Conservation (phyloP, 2,888 invertebrate genomes). For the Herminia tarsipennalis region DNA sequence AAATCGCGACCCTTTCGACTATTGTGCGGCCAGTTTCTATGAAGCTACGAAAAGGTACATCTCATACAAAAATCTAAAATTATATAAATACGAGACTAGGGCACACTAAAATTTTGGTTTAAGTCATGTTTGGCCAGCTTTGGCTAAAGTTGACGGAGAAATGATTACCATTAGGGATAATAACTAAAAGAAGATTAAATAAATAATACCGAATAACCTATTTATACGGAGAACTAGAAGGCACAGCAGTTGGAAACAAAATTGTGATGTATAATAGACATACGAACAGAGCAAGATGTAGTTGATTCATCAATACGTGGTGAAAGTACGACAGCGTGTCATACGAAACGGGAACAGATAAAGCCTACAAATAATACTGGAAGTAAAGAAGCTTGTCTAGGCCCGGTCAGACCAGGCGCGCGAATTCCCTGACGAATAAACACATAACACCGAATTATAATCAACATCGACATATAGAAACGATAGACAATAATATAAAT, state of each 20-base stretch:
- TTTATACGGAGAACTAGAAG: conserved; percentile 80
- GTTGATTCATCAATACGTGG: conserved; percentile 15
- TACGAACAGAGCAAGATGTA: conserved; percentile 17
- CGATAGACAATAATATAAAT: conserved; percentile 52
- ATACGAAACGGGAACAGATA: conserved; percentile 22
- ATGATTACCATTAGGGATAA: conserved; percentile 22
- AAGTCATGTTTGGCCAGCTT: conserved; percentile 47
- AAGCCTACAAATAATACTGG: conserved; percentile 20
- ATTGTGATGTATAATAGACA: conserved; percentile 41
- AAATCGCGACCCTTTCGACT: conserved; percentile 56
- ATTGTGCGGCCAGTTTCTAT: conserved; percentile 38
- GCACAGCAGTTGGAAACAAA: conserved; percentile 77
- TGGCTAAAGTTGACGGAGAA: conserved; percentile 33
- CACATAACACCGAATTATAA: conserved; percentile 55
- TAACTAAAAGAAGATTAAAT: conserved; percentile 25
- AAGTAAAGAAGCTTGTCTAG: conserved; percentile 25
- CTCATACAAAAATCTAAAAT: conserved; percentile 48
- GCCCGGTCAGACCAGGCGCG: conserved; percentile 9
- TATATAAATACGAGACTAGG: conserved; percentile 60
- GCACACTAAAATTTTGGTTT: conserved; percentile 52
- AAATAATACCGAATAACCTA: conserved; percentile 55
- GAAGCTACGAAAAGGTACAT: conserved; percentile 27
- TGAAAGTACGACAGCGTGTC: conserved; percentile 22
- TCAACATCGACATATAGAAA: conserved; percentile 64
- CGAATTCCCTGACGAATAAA: conserved; percentile 50